A percentile compares a stretch with the other conserved stretches of the same genome.
These are phyloP conservation scores for Pseudopodoces humilis DNA, from an alignment of 2,113 vertebrate species.

Conservation along the genomic window DNA sequence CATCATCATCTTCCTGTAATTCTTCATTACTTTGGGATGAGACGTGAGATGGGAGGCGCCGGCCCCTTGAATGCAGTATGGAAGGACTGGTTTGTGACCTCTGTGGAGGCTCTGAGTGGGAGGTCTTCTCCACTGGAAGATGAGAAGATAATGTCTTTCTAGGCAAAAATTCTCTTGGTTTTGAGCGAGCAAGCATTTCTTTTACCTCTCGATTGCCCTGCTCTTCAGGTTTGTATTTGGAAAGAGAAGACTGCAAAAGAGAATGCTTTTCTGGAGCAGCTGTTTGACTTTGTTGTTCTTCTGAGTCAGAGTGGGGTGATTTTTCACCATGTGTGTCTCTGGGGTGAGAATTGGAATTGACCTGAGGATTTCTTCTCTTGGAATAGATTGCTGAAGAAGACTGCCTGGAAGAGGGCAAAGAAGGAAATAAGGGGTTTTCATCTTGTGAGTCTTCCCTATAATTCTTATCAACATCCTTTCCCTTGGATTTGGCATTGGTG, in stretches of 20 bases:
- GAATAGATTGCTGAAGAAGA: slow-evolving; percentile 40
- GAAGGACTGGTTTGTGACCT: slow-evolving; percentile 2
- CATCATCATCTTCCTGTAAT: background rate
- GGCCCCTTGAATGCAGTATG: slow-evolving; percentile 45
- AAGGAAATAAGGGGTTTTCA: slow-evolving; percentile 37
- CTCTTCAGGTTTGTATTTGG: slow-evolving; percentile 17
- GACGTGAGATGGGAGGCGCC: background rate
- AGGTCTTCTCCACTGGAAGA: background rate
- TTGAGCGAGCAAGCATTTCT: background rate
- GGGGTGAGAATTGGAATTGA: background rate
- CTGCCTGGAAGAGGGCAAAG: slow-evolving; percentile 55
- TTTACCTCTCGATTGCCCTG: background rate
- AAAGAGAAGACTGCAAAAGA: slow-evolving; percentile 30
- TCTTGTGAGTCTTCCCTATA: background rate
- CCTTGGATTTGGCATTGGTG: background rate
- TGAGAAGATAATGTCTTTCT: background rate
- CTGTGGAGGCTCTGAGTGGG: background rate
- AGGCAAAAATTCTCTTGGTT: slow-evolving; percentile 8
- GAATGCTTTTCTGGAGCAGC: slow-evolving; percentile 56
- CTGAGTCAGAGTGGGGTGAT: background rate
- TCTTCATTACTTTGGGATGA: slow-evolving; percentile 25
- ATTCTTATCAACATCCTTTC: background rate
- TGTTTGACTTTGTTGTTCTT: background rate
- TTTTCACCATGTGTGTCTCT: slow-evolving; percentile 19
- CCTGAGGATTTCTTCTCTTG: slow-evolving; percentile 53